phyloP scores from a whole-genome alignment of 2,888 invertebrate genomes.

The Petrophora chlorosata region DNA sequence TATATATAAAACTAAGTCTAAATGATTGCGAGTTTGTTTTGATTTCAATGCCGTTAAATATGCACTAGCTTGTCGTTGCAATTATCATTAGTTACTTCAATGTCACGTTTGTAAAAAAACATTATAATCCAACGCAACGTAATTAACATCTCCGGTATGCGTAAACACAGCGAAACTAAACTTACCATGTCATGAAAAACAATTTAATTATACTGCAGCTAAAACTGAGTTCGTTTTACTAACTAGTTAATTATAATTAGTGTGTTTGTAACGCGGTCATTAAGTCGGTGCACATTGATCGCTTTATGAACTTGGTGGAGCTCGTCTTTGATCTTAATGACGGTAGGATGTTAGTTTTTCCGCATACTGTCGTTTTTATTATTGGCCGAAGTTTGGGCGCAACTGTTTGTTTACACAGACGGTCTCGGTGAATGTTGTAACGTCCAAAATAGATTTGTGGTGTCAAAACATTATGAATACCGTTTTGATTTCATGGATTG shows the following conservation, averaged over 20 bases:
- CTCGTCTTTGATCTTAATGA: constrained; percentile 78
- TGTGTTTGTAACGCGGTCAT: constrained; percentile 59
- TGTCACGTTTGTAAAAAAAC: not conserved
- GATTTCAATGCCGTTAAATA: too few relatives aligned
- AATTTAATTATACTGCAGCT: constrained; percentile 31
- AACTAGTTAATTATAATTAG: constrained; percentile 59
- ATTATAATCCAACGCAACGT: not conserved
- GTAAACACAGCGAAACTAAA: constrained; percentile 33
- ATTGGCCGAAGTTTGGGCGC: constrained; percentile 82
- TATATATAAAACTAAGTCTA: too few relatives aligned
- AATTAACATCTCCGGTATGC: constrained; percentile 19
- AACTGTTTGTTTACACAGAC: constrained; percentile 78
- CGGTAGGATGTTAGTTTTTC: constrained; percentile 82
- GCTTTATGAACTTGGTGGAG: constrained; percentile 71
- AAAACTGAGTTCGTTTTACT: constrained; percentile 28
- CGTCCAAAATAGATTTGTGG: constrained; percentile 78
- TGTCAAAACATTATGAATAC: constrained; percentile 76
- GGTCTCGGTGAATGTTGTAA: constrained; percentile 58
- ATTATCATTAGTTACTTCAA: not conserved
- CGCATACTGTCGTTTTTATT: constrained; percentile 82
- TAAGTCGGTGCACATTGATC: constrained; percentile 73
- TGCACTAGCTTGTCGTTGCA: too few relatives aligned
- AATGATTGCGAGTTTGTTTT: too few relatives aligned
- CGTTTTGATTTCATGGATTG: constrained; percentile 59
- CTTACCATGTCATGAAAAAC: constrained; percentile 27